Conservation (phyloP, 1,140 invertebrate species). For the Drosophila cardini region DNA sequence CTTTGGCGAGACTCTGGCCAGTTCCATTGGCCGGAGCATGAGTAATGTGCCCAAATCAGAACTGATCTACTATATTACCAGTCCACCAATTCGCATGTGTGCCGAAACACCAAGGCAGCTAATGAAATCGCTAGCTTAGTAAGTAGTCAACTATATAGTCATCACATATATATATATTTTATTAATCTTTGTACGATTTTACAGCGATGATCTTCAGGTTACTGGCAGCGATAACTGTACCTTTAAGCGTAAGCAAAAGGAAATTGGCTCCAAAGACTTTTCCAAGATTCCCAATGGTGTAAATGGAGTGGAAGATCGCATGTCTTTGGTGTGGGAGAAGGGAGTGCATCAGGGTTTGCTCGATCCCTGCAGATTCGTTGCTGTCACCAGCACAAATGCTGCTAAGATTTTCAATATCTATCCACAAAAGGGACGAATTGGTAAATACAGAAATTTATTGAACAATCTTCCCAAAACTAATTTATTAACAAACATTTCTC, state of each 20-base stretch:
- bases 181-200: not conserved
- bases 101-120: constrained; percentile 90
- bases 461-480: not conserved
- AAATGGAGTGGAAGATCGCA: constrained; percentile 98
- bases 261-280: constrained; percentile 95
- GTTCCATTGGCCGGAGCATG: constrained; percentile 89
- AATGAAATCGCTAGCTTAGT: constrained; percentile 92
- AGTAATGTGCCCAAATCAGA: constrained; percentile 85
- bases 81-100: constrained; percentile 93
- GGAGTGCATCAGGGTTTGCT: constrained; percentile 96
- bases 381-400: constrained; percentile 98
- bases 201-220: constrained; percentile 94
- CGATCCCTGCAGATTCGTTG: constrained; percentile 97
- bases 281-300: constrained; percentile 99
- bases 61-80: constrained; percentile 87
- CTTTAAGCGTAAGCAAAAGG: constrained; percentile 96
- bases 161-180: not conserved
- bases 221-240: constrained; percentile 99
- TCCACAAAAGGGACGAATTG: constrained; percentile 97
- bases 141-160: constrained; percentile 84
- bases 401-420: constrained; percentile 99
- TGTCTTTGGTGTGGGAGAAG: constrained; percentile 99
- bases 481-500: not conserved
- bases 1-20: constrained; percentile 93
- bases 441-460: constrained; percentile 20